Evolutionary conservation across 1,140 invertebrate genomes (phyloP).

Genomic region (Magallana ariakensis): DNA sequence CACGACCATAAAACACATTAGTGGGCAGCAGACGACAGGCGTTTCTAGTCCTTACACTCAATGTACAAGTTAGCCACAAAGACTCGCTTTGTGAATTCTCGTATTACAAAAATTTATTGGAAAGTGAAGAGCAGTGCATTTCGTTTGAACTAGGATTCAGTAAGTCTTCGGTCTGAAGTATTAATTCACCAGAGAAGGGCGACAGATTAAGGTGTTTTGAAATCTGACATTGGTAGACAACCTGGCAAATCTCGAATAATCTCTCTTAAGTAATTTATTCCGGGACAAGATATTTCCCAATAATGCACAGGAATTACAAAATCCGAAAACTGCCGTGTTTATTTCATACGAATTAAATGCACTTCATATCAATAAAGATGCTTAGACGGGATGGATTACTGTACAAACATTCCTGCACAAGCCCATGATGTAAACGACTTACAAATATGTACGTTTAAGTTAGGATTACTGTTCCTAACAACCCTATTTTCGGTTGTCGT

Average conservation of each 20-base stretch:
- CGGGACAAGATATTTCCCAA: constrained; percentile 31
- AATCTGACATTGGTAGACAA: constrained; percentile 20
- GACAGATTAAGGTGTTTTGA: constrained; percentile 27
- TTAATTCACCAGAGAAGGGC: constrained; percentile 3
- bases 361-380: constrained; percentile 38
- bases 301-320: constrained; percentile 29
- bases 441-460: constrained; percentile 35
- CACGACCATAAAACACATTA: background rate
- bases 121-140: constrained; percentile 32
- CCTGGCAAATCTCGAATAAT: constrained; percentile 12
- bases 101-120: constrained; percentile 37
- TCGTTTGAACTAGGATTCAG: constrained; percentile 33
- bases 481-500: constrained; percentile 20
- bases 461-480: constrained; percentile 31
- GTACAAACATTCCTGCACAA: constrained; percentile 33
- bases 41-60: background rate
- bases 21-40: background rate
- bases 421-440: constrained; percentile 23
- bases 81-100: constrained; percentile 1
- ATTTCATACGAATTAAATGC: constrained; percentile 35
- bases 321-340: constrained; percentile 35
- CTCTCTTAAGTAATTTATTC: constrained; percentile 33
- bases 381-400: constrained; percentile 26
- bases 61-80: background rate
- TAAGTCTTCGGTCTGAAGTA: constrained; percentile 5